phyloP scores from a whole-genome alignment of 2,797 vertebrate genomes.

The Sebastes iracundus region DNA sequence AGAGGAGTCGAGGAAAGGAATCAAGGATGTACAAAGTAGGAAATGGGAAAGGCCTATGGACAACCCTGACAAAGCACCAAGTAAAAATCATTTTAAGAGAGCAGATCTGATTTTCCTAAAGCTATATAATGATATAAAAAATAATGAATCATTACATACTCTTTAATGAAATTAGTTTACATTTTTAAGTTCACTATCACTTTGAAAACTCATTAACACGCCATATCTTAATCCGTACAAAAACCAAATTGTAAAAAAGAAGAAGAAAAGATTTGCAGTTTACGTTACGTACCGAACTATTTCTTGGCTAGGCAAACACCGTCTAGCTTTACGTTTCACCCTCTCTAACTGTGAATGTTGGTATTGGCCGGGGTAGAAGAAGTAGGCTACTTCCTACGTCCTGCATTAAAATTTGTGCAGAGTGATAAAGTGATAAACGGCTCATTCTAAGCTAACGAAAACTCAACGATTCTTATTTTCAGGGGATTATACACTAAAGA shows the following conservation, averaged over 20 bases:
- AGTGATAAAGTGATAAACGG: no score
- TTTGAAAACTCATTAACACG: background rate
- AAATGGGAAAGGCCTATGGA: background rate
- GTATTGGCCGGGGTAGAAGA: accelerated
- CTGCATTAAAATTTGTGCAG: accelerated
- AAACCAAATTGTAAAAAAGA: no score
- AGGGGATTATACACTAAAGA: no score
- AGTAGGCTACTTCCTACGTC: no score
- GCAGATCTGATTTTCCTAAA: background rate
- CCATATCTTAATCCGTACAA: background rate
- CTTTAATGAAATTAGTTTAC: background rate
- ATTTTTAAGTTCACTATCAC: background rate
- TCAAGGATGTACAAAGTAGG: background rate
- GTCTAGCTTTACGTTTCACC: no score
- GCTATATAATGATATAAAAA: background rate
- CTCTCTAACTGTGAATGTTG: no score
- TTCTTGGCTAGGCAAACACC: no score
- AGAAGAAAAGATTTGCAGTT: no score
- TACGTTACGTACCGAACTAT: no score
- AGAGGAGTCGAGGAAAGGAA: background rate
- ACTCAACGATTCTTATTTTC: no score
- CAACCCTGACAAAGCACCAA: background rate
- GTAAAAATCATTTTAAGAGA: background rate
- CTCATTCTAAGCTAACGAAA: no score
- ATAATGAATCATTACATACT: background rate